Conservation (phyloP, 2,113 vertebrate genomes). For the Chionis minor region DNA sequence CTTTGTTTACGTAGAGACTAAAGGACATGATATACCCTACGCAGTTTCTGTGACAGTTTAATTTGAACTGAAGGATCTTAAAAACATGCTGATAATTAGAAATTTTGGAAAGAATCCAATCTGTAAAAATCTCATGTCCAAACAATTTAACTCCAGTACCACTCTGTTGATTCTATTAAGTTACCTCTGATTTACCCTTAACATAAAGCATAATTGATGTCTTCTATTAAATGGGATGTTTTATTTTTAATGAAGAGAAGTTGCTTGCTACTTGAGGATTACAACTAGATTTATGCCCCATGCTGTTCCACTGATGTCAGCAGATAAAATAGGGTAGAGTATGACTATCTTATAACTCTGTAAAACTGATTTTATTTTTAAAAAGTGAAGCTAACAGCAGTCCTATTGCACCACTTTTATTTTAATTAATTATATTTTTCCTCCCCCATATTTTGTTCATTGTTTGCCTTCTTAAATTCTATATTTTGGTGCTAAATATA, state of each 20-base stretch:
- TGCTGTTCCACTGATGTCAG: background rate
- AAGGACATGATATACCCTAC: background rate
- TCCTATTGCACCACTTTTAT: background rate
- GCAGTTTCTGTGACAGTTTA: background rate
- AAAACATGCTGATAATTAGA: background rate
- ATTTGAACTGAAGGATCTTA: background rate
- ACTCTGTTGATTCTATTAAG: background rate
- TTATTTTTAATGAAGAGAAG: conserved; percentile 19
- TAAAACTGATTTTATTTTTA: background rate
- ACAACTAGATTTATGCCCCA: background rate
- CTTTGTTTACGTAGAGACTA: background rate
- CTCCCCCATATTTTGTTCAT: background rate
- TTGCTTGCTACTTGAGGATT: background rate
- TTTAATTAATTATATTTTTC: background rate
- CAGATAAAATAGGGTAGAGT: background rate
- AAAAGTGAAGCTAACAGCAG: background rate
- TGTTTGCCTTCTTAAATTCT: background rate
- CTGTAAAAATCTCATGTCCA: background rate
- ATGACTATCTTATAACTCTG: background rate
- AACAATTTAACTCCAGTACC: background rate
- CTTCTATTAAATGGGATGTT: background rate
- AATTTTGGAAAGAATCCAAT: background rate
- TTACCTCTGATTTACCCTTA: background rate
- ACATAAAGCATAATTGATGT: background rate
- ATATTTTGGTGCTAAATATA: background rate